A percentile compares a stretch with the other conserved stretches of the same genome.
These are phyloP conservation scores for Phalangium opilio DNA, from an alignment of 2,888 invertebrate genomes.

Conservation along the genomic window DNA sequence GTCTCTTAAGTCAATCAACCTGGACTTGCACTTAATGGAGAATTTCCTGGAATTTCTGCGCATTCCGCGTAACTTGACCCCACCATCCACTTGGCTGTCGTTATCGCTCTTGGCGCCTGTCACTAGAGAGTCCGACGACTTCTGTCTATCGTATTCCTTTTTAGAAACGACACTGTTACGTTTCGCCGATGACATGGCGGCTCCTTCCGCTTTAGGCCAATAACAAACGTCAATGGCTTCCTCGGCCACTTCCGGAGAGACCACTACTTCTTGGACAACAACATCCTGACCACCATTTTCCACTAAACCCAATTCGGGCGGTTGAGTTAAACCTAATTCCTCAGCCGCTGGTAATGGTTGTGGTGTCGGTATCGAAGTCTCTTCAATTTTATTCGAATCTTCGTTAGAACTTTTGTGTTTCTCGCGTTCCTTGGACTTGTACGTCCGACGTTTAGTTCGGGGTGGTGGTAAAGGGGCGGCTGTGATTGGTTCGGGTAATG, in stretches of 20 bases:
- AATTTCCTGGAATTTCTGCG: too few species aligned
- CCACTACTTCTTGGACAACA: background rate
- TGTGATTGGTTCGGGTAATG: constrained; percentile 3
- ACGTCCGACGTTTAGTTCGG: constrained; percentile 1
- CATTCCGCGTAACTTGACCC: too few species aligned
- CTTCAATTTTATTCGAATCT: too few species aligned
- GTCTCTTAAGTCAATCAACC: background rate
- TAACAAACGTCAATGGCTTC: background rate
- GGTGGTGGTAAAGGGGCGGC: constrained; percentile 6
- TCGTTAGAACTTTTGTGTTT: background rate
- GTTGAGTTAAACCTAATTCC: background rate
- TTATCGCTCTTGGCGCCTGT: background rate
- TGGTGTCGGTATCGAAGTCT: too few species aligned
- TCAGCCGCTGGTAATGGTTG: too few species aligned
- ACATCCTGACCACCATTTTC: background rate
- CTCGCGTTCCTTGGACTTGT: background rate
- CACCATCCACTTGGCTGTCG: too few species aligned
- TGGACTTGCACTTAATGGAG: background rate
- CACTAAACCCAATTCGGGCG: constrained; percentile 2
- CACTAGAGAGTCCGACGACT: background rate
- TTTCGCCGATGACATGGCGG: too few species aligned
- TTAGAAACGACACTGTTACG: too few species aligned
- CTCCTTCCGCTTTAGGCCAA: too few species aligned
- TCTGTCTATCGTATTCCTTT: too few species aligned
- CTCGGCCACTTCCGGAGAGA: constrained; percentile 1